Percentiles rank a stretch among this genome's conserved stretches.
phyloP scores from a whole-genome alignment of 2,888 invertebrate genomes.

The Standfussiana lucernea region DNA sequence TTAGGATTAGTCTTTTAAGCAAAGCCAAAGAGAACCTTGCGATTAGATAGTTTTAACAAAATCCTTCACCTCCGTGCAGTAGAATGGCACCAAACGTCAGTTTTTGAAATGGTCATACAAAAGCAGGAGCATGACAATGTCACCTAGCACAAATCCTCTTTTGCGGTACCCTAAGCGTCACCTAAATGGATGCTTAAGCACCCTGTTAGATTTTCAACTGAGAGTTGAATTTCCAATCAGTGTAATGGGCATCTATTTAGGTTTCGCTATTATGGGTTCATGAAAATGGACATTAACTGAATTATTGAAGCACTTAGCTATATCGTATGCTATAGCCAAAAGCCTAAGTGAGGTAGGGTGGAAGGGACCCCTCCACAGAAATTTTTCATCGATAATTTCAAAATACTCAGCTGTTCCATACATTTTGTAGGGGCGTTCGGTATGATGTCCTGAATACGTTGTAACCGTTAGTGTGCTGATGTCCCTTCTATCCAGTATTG shows the following conservation, averaged over 20 bases:
- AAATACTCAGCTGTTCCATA: neutral
- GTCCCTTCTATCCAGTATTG: neutral
- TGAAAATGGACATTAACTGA: neutral
- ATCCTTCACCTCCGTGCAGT: neutral
- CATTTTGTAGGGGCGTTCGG: neutral
- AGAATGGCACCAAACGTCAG: neutral
- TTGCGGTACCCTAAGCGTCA: neutral
- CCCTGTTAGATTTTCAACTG: neutral
- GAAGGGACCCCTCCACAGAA: neutral
- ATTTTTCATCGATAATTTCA: neutral
- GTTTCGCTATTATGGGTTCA: neutral
- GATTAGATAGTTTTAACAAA: conserved; percentile 16
- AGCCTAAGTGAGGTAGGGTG: too few species aligned
- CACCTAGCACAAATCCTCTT: neutral
- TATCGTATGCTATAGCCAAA: neutral
- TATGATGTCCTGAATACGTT: neutral
- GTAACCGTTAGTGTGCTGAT: neutral
- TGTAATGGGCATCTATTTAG: neutral
- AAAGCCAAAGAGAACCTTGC: conserved; percentile 27
- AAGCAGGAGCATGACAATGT: neutral
- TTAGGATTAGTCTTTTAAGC: conserved; percentile 29
- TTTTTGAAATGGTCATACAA: neutral
- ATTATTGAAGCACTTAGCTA: neutral
- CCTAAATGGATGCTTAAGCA: neutral
- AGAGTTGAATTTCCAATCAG: neutral